Evolutionary conservation across 2,113 vertebrate species (phyloP).

Genomic region (Corydoras sp.): DNA sequence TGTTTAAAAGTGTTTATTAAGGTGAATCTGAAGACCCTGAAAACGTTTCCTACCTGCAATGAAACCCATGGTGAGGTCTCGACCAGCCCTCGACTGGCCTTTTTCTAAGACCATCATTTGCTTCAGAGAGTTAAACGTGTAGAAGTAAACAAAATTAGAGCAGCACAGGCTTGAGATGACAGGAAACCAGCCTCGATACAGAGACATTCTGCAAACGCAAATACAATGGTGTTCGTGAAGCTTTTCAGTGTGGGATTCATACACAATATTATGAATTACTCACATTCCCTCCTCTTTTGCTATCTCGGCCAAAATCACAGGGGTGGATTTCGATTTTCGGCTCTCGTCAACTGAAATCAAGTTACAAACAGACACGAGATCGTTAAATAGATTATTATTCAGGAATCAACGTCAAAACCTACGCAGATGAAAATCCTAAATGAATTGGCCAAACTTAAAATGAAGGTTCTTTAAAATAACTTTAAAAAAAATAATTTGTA

Average conservation of each 20-base stretch:
- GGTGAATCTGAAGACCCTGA: no score
- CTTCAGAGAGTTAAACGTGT: constrained; percentile 73
- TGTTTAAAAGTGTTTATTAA: no score
- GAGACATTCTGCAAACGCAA: constrained; percentile 54
- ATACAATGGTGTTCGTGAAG: no score
- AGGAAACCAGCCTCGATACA: constrained; percentile 76
- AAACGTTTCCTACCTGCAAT: constrained; percentile 57
- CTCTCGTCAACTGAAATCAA: constrained; percentile 66
- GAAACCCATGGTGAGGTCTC: constrained; percentile 69
- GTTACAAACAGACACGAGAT: no score
- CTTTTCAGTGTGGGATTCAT: no score
- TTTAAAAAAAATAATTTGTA: no score
- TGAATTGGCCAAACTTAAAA: no score
- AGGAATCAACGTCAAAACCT: no score
- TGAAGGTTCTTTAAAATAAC: no score
- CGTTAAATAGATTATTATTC: no score
- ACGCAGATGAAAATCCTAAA: no score
- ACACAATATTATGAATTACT: constrained; percentile 31
- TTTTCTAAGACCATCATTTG: constrained; percentile 41
- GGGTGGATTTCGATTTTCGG: constrained; percentile 64
- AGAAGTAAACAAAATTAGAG: constrained; percentile 79
- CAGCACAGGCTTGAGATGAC: constrained; percentile 76
- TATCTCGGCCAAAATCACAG: constrained; percentile 68
- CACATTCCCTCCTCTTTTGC: constrained; percentile 72
- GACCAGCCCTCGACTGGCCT: constrained; percentile 52